Base-by-base conservation (phyloP, 2,797 vertebrate genomes). In the Kryptopterus vitreolus region DNA sequence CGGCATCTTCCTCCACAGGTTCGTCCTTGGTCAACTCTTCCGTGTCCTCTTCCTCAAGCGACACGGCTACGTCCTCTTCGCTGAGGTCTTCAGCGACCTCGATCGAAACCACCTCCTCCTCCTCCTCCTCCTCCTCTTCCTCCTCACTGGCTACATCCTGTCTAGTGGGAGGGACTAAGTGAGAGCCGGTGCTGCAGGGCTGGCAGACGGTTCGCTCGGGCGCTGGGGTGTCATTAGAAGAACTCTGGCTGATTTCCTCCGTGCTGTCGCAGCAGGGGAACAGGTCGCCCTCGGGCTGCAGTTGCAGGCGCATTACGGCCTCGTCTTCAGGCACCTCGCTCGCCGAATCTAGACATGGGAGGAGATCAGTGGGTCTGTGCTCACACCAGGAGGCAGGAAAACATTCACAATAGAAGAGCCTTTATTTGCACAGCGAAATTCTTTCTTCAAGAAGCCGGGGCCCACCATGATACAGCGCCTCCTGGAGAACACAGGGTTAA, bases 221-320 rank as follows among this genome's bases (percentile, higher is more conserved):
- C 48, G 92, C 92, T 0, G 94, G 94, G 0, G 94, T 95, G 88
- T 95, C 94, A 0, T 95, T 95, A 62, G 94, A 94, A 62, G 93
- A 91, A 81, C 90, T 94, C 85, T 91, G 92, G 84, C 88, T 89
- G 43, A 86, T 89, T 61, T 93, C 91, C 46, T 92, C 90, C 11
- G 90, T 81, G 35, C 88, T 65, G 61, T 92, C 92, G 79, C 93
- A 94, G 50, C 92, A 93, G 75, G 92, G 82, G 85, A 92, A 93
- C 62, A 92, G 86, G 52, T 90, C 88, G 26, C 74, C 90, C 48
- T 94, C 92, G 1, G 90, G 83, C 87, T 91, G 90, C 83, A 95
- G 86, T 71, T 92, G 88, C 81, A 94, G 85, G 24, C 4, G 91
- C 73, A 93, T 82, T 81, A 90, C 76, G 2, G 88, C 81, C 72